A percentile compares a stretch with the other conserved stretches of the same genome.
phyloP scores from a whole-genome alignment of 2,888 invertebrate species.

The Mesorhabditis sp. region DNA sequence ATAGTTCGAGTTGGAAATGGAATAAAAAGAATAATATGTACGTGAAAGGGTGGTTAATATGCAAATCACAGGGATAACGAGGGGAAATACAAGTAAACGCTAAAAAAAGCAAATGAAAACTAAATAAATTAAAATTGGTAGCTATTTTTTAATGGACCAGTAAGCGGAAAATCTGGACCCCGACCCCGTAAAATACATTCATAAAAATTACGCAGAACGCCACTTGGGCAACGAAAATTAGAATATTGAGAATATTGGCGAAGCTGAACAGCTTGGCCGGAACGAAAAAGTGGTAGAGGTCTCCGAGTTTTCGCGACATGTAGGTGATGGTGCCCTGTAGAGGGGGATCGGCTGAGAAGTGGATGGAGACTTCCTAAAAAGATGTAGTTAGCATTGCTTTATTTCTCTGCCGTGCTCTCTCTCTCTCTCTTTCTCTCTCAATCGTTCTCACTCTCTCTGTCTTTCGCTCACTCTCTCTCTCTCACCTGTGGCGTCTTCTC shows the following conservation, averaged over 20 bases:
- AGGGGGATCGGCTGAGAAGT: background rate
- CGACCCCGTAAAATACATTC: background rate
- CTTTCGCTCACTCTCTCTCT: background rate
- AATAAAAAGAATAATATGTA: too few relatives aligned
- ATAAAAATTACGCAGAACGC: background rate
- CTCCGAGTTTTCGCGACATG: background rate
- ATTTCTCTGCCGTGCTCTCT: background rate
- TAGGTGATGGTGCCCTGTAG: background rate
- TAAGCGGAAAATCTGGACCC: background rate
- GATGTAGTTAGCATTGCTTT: background rate
- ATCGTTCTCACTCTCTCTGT: background rate
- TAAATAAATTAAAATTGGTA: too few relatives aligned
- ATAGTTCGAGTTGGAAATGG: too few relatives aligned
- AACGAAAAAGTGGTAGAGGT: background rate
- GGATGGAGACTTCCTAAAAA: background rate
- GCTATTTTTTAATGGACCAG: background rate
- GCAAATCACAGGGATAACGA: too few relatives aligned
- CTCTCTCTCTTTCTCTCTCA: background rate
- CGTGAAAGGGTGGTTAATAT: too few relatives aligned
- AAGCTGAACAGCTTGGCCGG: background rate
- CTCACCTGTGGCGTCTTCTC: constrained; percentile 35
- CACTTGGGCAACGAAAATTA: background rate
- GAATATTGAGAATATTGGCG: background rate
- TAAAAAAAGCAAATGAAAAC: too few relatives aligned
- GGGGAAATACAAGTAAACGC: too few relatives aligned